Evolutionary conservation across 2,888 invertebrate species (phyloP), one percentile per base, ranked within the genome.

Genomic region (Pseudococcus viburni): DNA sequence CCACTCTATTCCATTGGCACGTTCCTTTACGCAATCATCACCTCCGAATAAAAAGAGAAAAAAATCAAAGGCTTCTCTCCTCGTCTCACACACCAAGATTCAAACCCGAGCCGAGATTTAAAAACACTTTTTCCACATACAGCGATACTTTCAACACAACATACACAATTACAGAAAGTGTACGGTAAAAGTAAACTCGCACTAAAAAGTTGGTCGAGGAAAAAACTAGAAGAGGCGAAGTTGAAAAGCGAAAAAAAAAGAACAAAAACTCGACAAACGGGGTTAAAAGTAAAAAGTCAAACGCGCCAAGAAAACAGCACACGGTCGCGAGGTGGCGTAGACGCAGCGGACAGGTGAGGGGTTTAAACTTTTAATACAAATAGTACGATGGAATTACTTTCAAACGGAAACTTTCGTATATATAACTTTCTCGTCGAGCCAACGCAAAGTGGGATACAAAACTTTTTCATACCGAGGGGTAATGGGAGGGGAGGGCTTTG

Each of bases 361-460:
- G 90, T 80, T 68, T 48, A 87, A 87, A 77, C 80, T 87, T 87
- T 87, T 87, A 87, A 87, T 87, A 87, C 87, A 87, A 87, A 87
- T 87, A 87, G 87, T 87, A 87, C 87, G 87, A 87, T 80, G 80
- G 87, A 87, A 87, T 87, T 87, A 87, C 87, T 87, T 87, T 87
- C 87, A 87, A 87, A 87, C 87, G 87, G 80, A 87, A 87, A 87
- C 87, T 87, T 87, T 87, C 33, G 87, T 73, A 87, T 87, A 87
- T 51, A 55, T 55, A 55, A 87, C 87, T 87, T 80, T 87, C 48
- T 86, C 48, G 77, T 77, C 33, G 80, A 77, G 88, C 88, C 88
- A 89, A 86, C 42, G 42, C 42, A 42, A 90, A 90, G 90, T 91
- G 90, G 90, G 68, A 26, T 68, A 22, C 1, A n/a, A 68, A 68